Conservation (phyloP, 2,888 invertebrate species). For the Unio delphinus region DNA sequence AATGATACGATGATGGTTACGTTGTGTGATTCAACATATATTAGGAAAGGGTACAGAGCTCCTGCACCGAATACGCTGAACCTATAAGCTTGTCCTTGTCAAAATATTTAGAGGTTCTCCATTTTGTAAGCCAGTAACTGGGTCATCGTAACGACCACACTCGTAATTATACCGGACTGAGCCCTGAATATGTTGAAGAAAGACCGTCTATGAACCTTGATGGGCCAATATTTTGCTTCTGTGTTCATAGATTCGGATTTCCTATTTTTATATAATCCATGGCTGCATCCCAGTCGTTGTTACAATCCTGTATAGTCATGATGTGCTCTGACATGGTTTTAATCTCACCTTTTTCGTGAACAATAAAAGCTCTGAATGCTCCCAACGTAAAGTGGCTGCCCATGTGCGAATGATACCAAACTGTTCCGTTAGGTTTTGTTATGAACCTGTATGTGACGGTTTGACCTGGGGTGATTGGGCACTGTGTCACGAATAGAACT, state of each 20-base stretch:
- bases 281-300: conserved; percentile 32
- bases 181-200: conserved; percentile 16
- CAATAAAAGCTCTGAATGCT: conserved; percentile 45
- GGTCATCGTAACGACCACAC: conserved; percentile 27
- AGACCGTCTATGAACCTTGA: conserved; percentile 11
- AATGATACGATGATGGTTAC: conserved; percentile 38
- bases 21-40: conserved; percentile 43
- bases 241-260: conserved; percentile 18
- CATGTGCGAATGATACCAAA: conserved; percentile 50
- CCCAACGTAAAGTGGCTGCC: conserved; percentile 40
- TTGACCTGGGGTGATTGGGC: conserved; percentile 41
- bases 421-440: conserved; percentile 35
- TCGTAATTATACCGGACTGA: conserved; percentile 42
- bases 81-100: conserved; percentile 14
- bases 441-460: conserved; percentile 44
- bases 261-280: conserved; percentile 16
- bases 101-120: conserved; percentile 15
- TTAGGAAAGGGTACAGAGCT: conserved; percentile 25
- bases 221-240: conserved; percentile 5
- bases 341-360: conserved; percentile 20
- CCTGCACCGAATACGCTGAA: conserved; percentile 46
- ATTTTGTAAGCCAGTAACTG: not conserved
- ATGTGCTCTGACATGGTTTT: conserved; percentile 15
- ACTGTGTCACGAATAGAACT: conserved; percentile 44
- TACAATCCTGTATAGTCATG: conserved; percentile 35